Evolutionary conservation across 1,140 invertebrate species (phyloP).

Genomic region (Orius laevigatus): DNA sequence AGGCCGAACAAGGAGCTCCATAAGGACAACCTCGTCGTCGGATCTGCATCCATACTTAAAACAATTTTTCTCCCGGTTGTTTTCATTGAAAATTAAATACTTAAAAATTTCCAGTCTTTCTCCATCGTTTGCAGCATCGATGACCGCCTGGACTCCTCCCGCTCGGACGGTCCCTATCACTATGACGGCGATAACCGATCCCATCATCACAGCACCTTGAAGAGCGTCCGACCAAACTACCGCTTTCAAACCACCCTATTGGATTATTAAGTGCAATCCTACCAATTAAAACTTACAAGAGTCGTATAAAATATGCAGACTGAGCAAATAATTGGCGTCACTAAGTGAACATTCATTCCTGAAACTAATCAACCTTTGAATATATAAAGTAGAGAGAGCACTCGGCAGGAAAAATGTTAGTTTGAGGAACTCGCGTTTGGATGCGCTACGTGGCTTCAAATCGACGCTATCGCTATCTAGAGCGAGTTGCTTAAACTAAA

Average conservation of each 20-base stretch:
- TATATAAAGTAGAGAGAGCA: too few relatives aligned
- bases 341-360: slow-evolving; percentile 19
- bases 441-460: too few relatives aligned
- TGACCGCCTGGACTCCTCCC: slow-evolving; percentile 40
- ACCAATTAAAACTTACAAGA: slow-evolving; percentile 21
- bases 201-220: slow-evolving; percentile 64
- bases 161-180: slow-evolving; percentile 45
- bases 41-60: slow-evolving; percentile 12
- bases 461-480: too few relatives aligned
- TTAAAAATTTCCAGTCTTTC: slow-evolving; percentile 48
- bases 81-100: slow-evolving; percentile 28
- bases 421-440: too few relatives aligned
- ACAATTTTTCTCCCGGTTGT: background rate
- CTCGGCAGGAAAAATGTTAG: too few relatives aligned
- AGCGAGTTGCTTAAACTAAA: too few relatives aligned
- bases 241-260: slow-evolving; percentile 52
- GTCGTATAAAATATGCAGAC: slow-evolving; percentile 24
- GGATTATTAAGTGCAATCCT: too few relatives aligned
- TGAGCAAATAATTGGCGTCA: slow-evolving; percentile 18
- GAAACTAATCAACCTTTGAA: too few relatives aligned
- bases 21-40: slow-evolving; percentile 7
- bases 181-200: slow-evolving; percentile 47
- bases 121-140: slow-evolving; percentile 34
- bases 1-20: slow-evolving; percentile 7
- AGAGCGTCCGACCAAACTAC: slow-evolving; percentile 75